Evolutionary conservation across 2,797 vertebrate genomes (phyloP).

Genomic region (Tauraco hartlaubi): DNA sequence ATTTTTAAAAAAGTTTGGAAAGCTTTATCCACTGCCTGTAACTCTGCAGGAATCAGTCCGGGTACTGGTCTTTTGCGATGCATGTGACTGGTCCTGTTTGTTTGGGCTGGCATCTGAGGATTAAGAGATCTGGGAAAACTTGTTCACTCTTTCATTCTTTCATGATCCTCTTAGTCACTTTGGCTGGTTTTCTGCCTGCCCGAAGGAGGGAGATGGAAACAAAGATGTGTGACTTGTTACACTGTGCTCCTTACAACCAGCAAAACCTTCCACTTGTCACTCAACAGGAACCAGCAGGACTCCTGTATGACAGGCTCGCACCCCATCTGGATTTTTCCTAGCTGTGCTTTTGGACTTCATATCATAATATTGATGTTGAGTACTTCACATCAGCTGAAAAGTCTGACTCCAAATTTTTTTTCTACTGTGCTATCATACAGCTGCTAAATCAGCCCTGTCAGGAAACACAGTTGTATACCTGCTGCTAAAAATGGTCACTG

Average conservation of each 20-base stretch:
- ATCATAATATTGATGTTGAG: neutral
- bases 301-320: fast-evolving
- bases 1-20: neutral
- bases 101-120: slow-evolving; percentile 11
- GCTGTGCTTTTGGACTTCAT: neutral
- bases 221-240: neutral
- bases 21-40: neutral
- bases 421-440: neutral
- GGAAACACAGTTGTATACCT: neutral
- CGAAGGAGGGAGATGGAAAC: neutral
- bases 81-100: neutral
- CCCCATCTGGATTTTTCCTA: neutral
- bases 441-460: neutral
- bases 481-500: neutral
- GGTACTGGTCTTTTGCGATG: neutral
- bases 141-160: neutral
- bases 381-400: neutral
- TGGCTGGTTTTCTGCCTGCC: neutral
- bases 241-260: neutral
- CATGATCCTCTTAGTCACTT: neutral
- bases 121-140: slow-evolving; percentile 34
- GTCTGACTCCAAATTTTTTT: neutral
- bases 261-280: neutral
- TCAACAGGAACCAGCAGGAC: neutral
- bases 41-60: neutral